Conservation (phyloP, 1,140 invertebrate species). For the Drosophila subobscura region DNA sequence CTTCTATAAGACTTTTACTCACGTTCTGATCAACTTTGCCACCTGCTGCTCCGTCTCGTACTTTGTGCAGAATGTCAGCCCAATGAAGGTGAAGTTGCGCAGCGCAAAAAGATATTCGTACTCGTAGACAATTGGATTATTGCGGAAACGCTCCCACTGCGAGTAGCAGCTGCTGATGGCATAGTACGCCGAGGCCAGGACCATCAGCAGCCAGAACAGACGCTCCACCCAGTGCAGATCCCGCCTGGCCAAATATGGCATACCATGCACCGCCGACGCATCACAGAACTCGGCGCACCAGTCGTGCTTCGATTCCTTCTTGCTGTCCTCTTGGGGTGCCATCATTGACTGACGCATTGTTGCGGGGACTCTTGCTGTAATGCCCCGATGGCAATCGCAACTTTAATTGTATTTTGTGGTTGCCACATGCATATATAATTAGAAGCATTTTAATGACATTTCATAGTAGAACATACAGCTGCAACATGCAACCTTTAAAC, state of each 20-base stretch:
- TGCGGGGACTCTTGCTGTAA: background rate
- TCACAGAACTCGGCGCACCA: slow-evolving; percentile 51
- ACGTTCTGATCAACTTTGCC: slow-evolving; percentile 53
- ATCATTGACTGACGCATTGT: slow-evolving; percentile 33
- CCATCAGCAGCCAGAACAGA: slow-evolving; percentile 59
- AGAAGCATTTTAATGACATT: slow-evolving; percentile 34
- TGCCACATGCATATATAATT: no score
- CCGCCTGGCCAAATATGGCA: slow-evolving; percentile 61
- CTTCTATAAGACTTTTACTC: slow-evolving; percentile 6
- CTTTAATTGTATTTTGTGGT: no score
- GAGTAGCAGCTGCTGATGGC: slow-evolving; percentile 58
- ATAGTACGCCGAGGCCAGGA: slow-evolving; percentile 56
- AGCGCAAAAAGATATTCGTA: slow-evolving; percentile 67
- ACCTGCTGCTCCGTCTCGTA: slow-evolving; percentile 36
- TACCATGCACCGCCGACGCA: slow-evolving; percentile 67
- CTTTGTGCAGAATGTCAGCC: slow-evolving; percentile 63
- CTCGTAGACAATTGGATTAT: slow-evolving; percentile 75
- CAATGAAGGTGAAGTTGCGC: slow-evolving; percentile 63
- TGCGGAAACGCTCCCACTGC: slow-evolving; percentile 69
- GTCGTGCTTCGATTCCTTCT: slow-evolving; percentile 14
- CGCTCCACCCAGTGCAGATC: slow-evolving; percentile 71
- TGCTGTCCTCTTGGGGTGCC: background rate
- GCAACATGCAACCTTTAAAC: slow-evolving; percentile 29
- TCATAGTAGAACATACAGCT: slow-evolving; percentile 13
- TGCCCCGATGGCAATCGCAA: background rate